Evolutionary conservation across 2,113 vertebrate species (phyloP).

Genomic region (Campylomormyrus numenius): DNA sequence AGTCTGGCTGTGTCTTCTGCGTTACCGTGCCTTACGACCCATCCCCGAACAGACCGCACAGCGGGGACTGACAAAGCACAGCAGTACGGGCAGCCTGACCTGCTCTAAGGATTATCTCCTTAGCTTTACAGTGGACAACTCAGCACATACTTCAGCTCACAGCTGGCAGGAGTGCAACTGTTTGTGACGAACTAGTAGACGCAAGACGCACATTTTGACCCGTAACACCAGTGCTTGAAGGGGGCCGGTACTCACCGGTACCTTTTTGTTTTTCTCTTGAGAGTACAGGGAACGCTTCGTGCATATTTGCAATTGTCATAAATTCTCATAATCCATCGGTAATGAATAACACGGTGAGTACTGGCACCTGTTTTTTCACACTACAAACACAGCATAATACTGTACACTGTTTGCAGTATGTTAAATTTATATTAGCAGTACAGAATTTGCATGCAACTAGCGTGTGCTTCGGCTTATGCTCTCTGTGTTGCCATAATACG

Average conservation of each 20-base stretch:
- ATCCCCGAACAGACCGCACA: not conserved
- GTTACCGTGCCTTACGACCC: conserved; percentile 57
- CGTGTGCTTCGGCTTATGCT: not conserved
- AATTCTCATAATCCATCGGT: not conserved
- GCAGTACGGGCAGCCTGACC: too few species aligned
- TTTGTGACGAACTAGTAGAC: not conserved
- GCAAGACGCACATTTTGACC: not conserved
- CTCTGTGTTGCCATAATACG: not conserved
- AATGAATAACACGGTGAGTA: not conserved
- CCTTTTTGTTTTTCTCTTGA: too few species aligned
- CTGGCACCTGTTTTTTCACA: not conserved
- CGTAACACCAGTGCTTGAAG: not conserved
- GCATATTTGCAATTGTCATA: not conserved
- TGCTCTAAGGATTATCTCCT: not conserved
- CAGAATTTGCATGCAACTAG: not conserved
- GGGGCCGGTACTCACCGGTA: not conserved
- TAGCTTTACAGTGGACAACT: not conserved
- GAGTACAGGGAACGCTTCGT: not conserved
- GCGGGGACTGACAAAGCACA: not conserved
- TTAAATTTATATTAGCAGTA: not conserved
- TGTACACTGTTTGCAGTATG: not conserved
- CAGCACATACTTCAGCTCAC: not conserved
- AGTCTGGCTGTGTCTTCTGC: conserved; percentile 70
- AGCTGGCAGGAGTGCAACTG: not conserved
- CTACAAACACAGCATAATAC: not conserved